These are phyloP conservation scores for Crocuta crocuta DNA, from an alignment of 2,113 vertebrate species.

Conservation along the genomic window DNA sequence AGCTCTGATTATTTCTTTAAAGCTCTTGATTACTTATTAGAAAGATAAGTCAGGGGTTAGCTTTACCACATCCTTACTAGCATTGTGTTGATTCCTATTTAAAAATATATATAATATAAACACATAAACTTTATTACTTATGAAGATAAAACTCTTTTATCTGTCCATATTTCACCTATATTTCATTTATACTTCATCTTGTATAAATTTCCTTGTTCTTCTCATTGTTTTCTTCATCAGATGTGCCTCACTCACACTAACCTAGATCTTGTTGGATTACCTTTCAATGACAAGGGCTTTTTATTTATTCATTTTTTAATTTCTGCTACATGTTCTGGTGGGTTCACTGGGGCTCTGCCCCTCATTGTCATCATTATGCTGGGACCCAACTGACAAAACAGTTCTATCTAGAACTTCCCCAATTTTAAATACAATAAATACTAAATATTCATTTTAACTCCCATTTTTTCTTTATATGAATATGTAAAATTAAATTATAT, in stretches of 20 bases:
- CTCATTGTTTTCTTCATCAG: not conserved
- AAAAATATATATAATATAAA: not conserved
- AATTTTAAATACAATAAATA: not conserved
- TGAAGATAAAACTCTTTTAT: not conserved
- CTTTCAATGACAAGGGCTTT: not conserved
- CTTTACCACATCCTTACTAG: not conserved
- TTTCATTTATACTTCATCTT: not conserved
- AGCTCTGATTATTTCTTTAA: not conserved
- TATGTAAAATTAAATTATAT: not conserved
- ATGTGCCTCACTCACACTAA: not conserved
- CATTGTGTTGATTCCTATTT: not conserved
- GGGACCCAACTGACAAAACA: not conserved
- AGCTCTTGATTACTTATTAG: not conserved
- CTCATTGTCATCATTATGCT: accelerated
- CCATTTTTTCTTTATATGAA: not conserved
- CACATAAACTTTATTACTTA: not conserved
- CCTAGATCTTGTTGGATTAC: not conserved
- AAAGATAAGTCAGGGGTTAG: not conserved
- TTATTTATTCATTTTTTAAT: not conserved
- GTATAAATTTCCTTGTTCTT: not conserved
- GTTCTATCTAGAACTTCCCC: not conserved
- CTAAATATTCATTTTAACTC: not conserved
- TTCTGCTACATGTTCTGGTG: not conserved
- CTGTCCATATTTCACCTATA: not conserved
- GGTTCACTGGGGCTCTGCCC: too few species aligned